These are phyloP conservation scores for Colletes latitarsis DNA, from an alignment of 1,140 invertebrate genomes.

Conservation along the genomic window DNA sequence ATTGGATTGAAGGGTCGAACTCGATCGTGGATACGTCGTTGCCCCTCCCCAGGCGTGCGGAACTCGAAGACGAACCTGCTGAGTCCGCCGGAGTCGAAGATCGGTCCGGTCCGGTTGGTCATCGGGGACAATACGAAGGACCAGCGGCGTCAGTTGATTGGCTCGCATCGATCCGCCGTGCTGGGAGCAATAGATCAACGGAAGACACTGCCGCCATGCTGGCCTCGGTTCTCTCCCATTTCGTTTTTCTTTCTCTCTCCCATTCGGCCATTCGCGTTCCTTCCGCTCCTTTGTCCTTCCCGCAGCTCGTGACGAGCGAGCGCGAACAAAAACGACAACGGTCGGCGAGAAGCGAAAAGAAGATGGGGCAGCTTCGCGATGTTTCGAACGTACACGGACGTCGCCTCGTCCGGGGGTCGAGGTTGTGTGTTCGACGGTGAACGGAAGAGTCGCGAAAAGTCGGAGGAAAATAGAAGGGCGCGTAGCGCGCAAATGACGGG, in stretches of 20 bases:
- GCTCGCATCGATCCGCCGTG: constrained; percentile 65
- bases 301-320: background rate
- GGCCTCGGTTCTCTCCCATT: constrained; percentile 25
- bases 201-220: constrained; percentile 63
- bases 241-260: constrained; percentile 8
- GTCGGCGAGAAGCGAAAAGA: background rate
- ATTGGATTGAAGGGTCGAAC: background rate
- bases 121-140: constrained; percentile 57
- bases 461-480: no score
- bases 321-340: background rate
- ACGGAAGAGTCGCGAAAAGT: background rate
- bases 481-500: no score
- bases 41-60: constrained; percentile 14
- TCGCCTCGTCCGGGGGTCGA: no score
- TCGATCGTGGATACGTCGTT: background rate
- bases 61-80: constrained; percentile 43
- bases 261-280: background rate
- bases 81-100: constrained; percentile 43
- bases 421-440: no score
- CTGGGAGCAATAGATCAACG: constrained; percentile 65
- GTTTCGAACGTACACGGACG: background rate
- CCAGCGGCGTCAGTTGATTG: constrained; percentile 63
- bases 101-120: constrained; percentile 57
- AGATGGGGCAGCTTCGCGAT: background rate
- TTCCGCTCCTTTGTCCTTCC: background rate